Evolutionary conservation across 2,113 vertebrate genomes (phyloP).

Genomic region (Tyto alba): DNA sequence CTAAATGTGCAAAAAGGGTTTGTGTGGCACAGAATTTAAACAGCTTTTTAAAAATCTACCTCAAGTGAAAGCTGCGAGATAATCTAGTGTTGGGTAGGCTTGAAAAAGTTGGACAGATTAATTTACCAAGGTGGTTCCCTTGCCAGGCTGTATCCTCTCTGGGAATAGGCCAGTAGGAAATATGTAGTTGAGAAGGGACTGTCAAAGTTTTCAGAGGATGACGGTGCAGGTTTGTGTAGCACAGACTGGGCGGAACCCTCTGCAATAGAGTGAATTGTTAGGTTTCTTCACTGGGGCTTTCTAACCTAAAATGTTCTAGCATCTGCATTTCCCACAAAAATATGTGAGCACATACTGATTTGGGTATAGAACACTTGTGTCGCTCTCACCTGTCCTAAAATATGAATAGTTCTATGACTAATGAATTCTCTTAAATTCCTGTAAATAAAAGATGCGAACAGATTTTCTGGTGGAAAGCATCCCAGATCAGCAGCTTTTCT

Average conservation of each 20-base stretch:
- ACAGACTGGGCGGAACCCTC: too few species aligned
- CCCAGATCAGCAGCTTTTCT: background rate
- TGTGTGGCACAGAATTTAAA: background rate
- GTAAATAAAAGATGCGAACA: constrained; percentile 13
- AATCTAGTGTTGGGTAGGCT: background rate
- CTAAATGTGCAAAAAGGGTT: background rate
- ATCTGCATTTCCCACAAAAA: background rate
- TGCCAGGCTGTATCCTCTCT: background rate
- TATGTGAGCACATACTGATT: background rate
- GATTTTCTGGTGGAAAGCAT: background rate
- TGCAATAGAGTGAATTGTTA: background rate
- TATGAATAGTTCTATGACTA: background rate
- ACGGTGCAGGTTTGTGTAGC: too few species aligned
- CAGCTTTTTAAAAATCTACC: background rate
- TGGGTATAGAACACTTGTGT: background rate
- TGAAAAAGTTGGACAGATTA: background rate
- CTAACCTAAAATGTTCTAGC: background rate
- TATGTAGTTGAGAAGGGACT: background rate
- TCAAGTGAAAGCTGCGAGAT: background rate
- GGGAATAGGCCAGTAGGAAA: background rate
- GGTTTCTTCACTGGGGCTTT: background rate
- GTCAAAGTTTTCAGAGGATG: background rate
- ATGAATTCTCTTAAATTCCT: background rate
- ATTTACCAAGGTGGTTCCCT: background rate
- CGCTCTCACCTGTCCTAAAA: background rate